Conservation (phyloP, 2,113 vertebrate genomes). For the Aepyceros melampus region DNA sequence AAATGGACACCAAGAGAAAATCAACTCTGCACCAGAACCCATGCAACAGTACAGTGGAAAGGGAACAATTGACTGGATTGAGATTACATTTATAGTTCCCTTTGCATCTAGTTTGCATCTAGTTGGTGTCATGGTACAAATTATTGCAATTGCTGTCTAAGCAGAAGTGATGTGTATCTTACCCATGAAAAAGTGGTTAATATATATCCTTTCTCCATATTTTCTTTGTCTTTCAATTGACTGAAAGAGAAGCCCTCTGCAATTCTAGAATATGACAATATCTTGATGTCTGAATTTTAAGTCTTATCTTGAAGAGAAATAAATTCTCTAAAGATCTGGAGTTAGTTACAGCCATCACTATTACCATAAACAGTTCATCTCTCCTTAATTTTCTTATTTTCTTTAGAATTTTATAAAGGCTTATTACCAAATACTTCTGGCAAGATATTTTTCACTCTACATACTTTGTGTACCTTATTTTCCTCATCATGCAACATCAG, state of each 20-base stretch:
- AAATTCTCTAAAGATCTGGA: neutral
- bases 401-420: neutral
- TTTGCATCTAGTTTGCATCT: neutral
- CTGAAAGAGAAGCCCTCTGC: neutral
- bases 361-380: neutral
- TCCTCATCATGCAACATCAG: neutral
- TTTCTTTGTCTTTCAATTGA: neutral
- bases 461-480: neutral
- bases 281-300: neutral
- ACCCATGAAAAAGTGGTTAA: neutral
- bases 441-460: neutral
- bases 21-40: neutral
- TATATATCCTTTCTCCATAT: neutral
- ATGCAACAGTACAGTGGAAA: neutral
- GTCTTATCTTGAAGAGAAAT: neutral
- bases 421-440: neutral
- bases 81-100: neutral
- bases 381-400: neutral
- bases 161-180: neutral
- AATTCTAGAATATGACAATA: neutral
- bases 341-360: neutral
- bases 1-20: neutral
- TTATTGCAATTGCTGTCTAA: neutral
- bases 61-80: neutral
- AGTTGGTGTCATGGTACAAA: neutral